phyloP scores from a whole-genome alignment of 2,113 vertebrate species.

The Catharus minimus region DNA sequence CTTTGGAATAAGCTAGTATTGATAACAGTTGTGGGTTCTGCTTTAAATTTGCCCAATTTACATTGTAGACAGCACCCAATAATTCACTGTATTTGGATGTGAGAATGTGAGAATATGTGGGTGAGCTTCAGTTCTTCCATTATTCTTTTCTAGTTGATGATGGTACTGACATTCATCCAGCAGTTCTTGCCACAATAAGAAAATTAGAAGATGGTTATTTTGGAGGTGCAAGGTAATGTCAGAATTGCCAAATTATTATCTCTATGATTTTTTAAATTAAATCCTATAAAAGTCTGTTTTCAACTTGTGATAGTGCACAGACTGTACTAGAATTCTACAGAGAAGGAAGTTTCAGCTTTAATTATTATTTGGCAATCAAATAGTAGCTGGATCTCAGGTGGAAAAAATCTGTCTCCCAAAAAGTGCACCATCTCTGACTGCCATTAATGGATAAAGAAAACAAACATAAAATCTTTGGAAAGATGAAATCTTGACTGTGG shows the following conservation, averaged over 20 bases:
- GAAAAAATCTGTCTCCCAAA: neutral
- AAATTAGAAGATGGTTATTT: conserved; percentile 98
- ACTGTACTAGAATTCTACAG: neutral
- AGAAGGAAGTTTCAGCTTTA: neutral
- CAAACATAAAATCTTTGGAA: neutral
- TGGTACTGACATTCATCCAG: conserved; percentile 88
- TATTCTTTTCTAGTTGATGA: conserved; percentile 83
- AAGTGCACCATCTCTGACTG: neutral
- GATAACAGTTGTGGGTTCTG: neutral
- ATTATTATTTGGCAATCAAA: neutral
- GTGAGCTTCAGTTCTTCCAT: neutral
- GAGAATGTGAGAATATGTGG: neutral
- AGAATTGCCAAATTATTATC: neutral
- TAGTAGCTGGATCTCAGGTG: neutral
- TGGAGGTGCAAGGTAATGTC: conserved; percentile 89
- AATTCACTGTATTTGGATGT: neutral
- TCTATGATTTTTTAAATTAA: neutral
- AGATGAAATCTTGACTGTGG: neutral
- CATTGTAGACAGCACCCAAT: neutral
- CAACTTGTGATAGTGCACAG: neutral
- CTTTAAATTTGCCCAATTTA: neutral
- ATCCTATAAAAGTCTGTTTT: neutral
- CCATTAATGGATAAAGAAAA: neutral
- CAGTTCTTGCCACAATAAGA: conserved; percentile 88
- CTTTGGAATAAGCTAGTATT: neutral